Evolutionary conservation across 1,140 invertebrate species (phyloP).

Genomic region (Centruroides vittatus): DNA sequence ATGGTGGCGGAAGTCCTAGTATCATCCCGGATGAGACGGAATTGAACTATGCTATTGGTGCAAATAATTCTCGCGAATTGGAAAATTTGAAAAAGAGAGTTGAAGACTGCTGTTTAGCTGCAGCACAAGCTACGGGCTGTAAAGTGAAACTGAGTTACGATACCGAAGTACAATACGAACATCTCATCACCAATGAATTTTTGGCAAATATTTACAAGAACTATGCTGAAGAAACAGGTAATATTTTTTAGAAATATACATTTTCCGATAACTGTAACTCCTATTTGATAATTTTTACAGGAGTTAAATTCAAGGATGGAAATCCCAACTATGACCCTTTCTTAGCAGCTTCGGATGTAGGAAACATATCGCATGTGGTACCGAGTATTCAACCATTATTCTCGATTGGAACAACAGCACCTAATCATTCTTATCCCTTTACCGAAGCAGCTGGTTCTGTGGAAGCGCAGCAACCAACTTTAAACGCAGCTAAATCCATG

Average conservation of each 20-base stretch:
- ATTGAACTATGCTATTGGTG: no score
- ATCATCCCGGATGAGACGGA: slow-evolving; percentile 24
- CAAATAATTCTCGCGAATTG: no score
- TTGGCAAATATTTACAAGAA: slow-evolving; percentile 5
- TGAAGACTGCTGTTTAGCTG: slow-evolving; percentile 23
- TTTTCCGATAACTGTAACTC: background rate
- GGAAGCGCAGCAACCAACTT: slow-evolving; percentile 20
- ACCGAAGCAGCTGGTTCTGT: slow-evolving; percentile 19
- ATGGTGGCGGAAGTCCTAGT: slow-evolving; percentile 13
- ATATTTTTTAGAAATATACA: background rate
- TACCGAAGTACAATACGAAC: background rate
- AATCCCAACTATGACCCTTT: background rate
- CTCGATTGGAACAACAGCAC: slow-evolving; percentile 21
- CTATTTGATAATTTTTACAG: background rate
- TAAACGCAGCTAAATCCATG: slow-evolving; percentile 22
- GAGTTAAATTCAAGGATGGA: background rate
- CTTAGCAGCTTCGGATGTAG: slow-evolving; percentile 24
- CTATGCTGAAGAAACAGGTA: slow-evolving; percentile 12
- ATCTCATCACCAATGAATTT: slow-evolving; percentile 7
- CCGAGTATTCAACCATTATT: slow-evolving; percentile 30
- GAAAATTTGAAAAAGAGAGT: slow-evolving; percentile 9
- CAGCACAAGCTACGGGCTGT: slow-evolving; percentile 26
- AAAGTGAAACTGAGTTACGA: background rate
- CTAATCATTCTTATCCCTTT: slow-evolving; percentile 26
- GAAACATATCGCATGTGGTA: slow-evolving; percentile 28